A percentile compares a stretch with the other conserved stretches of the same genome.
These are phyloP conservation scores for Emmelina monodactyla DNA, from an alignment of 2,888 invertebrate species.

Conservation along the genomic window DNA sequence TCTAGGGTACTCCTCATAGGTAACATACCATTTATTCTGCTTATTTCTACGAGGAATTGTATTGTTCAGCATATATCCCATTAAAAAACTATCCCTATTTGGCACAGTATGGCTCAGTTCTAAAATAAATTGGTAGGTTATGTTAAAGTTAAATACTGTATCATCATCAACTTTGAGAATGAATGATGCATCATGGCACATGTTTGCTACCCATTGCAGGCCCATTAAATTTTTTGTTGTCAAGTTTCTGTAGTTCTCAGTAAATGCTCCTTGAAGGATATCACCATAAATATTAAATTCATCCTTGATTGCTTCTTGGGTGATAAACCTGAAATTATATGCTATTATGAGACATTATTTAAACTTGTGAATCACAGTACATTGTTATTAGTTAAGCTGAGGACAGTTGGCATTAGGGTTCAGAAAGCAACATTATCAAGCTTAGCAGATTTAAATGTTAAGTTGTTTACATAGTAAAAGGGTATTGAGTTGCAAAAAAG, in stretches of 20 bases:
- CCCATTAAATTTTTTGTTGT: constrained; percentile 87
- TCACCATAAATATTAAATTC: constrained; percentile 73
- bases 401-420: too few species aligned
- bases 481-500: too few species aligned
- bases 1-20: constrained; percentile 67
- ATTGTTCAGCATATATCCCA: constrained; percentile 73
- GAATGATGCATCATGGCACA: constrained; percentile 68
- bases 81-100: constrained; percentile 33
- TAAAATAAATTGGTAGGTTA: constrained; percentile 30
- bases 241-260: constrained; percentile 80
- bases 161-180: constrained; percentile 86
- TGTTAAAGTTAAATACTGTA: constrained; percentile 75
- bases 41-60: constrained; percentile 71
- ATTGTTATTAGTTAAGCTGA: too few species aligned
- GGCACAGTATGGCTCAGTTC: constrained; percentile 17
- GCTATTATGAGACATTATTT: neutral
- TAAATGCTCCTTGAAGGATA: constrained; percentile 78
- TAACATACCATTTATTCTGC: constrained; percentile 84
- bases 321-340: constrained; percentile 34
- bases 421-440: too few species aligned
- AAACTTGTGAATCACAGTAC: too few species aligned
- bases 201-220: constrained; percentile 73
- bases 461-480: too few species aligned
- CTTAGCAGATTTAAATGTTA: too few species aligned
- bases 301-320: constrained; percentile 64